A percentile compares a stretch with the other conserved stretches of the same genome.
phyloP scores from a whole-genome alignment of 1,140 invertebrate genomes.

The Pachypeltis micranthus region DNA sequence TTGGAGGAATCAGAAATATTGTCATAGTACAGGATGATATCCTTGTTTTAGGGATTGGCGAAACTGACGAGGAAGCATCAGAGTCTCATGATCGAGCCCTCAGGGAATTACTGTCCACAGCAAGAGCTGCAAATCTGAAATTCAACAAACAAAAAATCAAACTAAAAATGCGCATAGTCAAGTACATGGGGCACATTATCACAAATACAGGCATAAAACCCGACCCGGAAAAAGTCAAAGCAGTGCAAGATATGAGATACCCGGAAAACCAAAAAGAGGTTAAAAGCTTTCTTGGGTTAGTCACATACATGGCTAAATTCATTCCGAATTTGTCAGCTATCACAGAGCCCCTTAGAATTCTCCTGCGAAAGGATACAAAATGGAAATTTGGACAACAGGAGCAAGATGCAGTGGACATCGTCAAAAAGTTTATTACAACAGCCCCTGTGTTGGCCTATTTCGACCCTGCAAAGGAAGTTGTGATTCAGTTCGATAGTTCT shows the following conservation, averaged over 20 bases:
- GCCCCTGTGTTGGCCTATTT: constrained; percentile 26
- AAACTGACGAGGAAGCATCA: constrained; percentile 1
- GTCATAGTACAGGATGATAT: neutral
- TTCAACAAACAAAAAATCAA: neutral
- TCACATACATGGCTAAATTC: constrained; percentile 30
- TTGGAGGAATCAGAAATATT: neutral
- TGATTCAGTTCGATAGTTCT: constrained; percentile 31
- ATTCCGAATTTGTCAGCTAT: constrained; percentile 24
- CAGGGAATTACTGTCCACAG: constrained; percentile 25
- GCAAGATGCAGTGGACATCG: neutral
- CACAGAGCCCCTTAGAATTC: constrained; percentile 20
- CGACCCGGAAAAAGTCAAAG: neutral
- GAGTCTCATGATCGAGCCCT: constrained; percentile 6
- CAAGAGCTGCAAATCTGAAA: constrained; percentile 24
- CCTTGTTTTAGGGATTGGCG: neutral
- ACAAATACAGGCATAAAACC: constrained; percentile 30
- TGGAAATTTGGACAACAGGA: constrained; percentile 23
- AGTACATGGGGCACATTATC: constrained; percentile 14
- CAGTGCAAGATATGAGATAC: neutral
- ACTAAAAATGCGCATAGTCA: neutral
- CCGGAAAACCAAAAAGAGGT: neutral
- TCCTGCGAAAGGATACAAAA: constrained; percentile 20
- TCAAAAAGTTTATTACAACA: constrained; percentile 16
- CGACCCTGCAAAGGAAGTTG: constrained; percentile 25
- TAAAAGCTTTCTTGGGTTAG: constrained; percentile 28